phyloP scores from a whole-genome alignment of 53 echinoderm and acorn worm genomes.

The Zoroaster sp. region DNA sequence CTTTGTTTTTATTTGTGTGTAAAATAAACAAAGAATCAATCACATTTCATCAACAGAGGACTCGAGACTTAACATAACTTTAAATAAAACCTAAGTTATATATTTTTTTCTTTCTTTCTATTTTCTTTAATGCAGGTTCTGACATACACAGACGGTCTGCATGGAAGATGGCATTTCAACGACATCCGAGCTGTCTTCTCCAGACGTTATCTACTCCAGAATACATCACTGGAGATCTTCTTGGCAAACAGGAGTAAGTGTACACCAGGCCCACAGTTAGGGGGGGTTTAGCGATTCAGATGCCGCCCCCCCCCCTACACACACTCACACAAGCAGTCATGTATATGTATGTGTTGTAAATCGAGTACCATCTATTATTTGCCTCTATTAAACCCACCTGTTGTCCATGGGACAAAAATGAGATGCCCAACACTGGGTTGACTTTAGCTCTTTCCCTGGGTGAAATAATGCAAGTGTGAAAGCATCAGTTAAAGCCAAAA shows the following conservation, averaged over 20 bases:
- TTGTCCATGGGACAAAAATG: too few species aligned
- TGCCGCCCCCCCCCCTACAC: too few species aligned
- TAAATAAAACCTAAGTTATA: not conserved
- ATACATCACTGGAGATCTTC: slow-evolving; percentile 92
- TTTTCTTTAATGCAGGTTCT: slow-evolving; percentile 70
- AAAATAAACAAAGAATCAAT: not conserved
- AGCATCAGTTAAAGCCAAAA: too few species aligned
- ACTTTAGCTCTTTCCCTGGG: too few species aligned
- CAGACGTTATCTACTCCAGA: slow-evolving; percentile 89
- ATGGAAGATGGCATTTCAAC: slow-evolving; percentile 99
- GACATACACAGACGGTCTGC: slow-evolving; percentile 93
- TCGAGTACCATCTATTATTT: too few species aligned
- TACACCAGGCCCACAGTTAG: too few species aligned
- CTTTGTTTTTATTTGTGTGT: not conserved
- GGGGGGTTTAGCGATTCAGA: too few species aligned
- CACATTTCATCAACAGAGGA: not conserved
- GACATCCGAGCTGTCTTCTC: slow-evolving; percentile 96
- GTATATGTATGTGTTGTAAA: too few species aligned
- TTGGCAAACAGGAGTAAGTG: slow-evolving; percentile 97
- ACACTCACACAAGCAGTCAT: too few species aligned
- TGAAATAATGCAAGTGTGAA: too few species aligned
- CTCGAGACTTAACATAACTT: not conserved
- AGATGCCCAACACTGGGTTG: too few species aligned
- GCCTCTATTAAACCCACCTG: too few species aligned
- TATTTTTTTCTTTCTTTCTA: not conserved